Evolutionary conservation across 1,140 invertebrate genomes (phyloP).

Genomic region (Diabrotica virgifera): DNA sequence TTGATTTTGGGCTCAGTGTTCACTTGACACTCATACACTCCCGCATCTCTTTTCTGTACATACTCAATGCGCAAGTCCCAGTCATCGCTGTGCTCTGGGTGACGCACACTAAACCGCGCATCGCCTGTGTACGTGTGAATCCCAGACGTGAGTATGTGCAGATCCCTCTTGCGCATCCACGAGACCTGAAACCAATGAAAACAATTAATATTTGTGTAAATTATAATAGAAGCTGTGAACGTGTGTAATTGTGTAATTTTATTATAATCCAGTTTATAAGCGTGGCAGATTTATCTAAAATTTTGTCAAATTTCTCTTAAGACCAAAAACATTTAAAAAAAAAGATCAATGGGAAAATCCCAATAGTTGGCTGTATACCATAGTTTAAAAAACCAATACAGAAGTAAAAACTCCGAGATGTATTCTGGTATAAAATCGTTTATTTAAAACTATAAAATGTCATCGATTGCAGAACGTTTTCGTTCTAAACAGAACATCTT

Average conservation of each 20-base stretch:
- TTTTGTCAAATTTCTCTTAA: no score
- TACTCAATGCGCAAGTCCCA: slow-evolving; percentile 89
- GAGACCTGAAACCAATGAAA: slow-evolving; percentile 65
- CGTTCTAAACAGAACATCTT: no score
- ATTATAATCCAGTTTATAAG: no score
- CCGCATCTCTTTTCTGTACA: slow-evolving; percentile 80
- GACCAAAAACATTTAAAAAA: no score
- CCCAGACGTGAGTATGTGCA: slow-evolving; percentile 84
- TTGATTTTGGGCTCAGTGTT: slow-evolving; percentile 85
- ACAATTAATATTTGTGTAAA: neutral
- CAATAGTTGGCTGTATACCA: no score
- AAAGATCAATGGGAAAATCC: no score
- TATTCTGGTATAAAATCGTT: no score
- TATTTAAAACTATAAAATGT: no score
- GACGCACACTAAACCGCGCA: slow-evolving; percentile 77
- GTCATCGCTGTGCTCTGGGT: slow-evolving; percentile 82
- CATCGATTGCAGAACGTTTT: no score
- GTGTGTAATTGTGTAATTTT: neutral
- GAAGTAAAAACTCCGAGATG: no score
- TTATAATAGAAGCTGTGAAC: neutral
- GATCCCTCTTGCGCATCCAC: slow-evolving; percentile 86
- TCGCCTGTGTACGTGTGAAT: slow-evolving; percentile 86
- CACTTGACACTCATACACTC: slow-evolving; percentile 83
- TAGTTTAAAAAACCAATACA: no score
- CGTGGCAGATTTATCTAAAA: no score